Conservation (phyloP, 2,113 vertebrate genomes). For the Alectura lathami region DNA sequence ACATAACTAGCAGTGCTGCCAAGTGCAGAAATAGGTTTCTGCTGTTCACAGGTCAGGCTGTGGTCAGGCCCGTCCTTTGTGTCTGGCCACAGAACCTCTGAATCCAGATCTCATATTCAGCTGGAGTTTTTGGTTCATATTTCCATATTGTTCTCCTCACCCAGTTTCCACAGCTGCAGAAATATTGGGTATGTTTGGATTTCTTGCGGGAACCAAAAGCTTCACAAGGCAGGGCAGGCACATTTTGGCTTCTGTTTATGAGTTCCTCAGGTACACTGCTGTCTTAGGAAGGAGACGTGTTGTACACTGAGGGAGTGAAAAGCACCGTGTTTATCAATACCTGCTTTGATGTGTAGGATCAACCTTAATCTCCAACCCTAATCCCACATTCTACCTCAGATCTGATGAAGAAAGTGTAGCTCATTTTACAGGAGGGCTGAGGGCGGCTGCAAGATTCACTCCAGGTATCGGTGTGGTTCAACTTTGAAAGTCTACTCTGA, state of each 20-base stretch:
- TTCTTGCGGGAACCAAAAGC: not conserved
- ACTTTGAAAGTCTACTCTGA: not conserved
- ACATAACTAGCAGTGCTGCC: not conserved
- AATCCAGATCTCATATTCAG: not conserved
- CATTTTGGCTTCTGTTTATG: not conserved
- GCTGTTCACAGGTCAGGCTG: not conserved
- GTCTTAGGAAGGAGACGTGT: not conserved
- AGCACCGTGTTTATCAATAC: not conserved
- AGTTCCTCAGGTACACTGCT: not conserved
- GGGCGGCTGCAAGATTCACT: not conserved
- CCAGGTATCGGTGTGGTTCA: not conserved
- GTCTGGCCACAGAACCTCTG: not conserved
- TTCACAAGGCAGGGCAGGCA: not conserved
- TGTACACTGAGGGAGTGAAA: not conserved
- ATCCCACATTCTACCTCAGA: not conserved
- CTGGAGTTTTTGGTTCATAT: not conserved
- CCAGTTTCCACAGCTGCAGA: not conserved
- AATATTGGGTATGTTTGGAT: not conserved
- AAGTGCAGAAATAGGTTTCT: not conserved
- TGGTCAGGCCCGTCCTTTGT: not conserved
- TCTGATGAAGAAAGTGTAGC: not conserved
- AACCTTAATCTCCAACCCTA: not conserved
- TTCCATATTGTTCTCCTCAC: not conserved
- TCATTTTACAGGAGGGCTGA: not conserved
- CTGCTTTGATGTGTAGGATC: constrained; percentile 15